Evolutionary conservation across 2,797 vertebrate species (phyloP), one percentile per base, ranked within the genome.

Genomic region (Muscicapa striata): DNA sequence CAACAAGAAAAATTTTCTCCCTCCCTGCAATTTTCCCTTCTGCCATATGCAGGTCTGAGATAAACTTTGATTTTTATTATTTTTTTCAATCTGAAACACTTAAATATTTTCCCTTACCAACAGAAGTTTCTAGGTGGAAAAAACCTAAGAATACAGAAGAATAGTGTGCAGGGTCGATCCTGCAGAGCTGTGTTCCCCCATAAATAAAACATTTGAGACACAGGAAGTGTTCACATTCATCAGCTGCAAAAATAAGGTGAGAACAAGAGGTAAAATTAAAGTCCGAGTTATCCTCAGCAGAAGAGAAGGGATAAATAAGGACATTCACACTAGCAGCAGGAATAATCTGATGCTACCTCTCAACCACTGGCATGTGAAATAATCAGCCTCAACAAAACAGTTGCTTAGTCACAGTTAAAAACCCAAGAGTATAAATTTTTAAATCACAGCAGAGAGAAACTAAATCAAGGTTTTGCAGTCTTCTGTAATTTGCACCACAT

Each of bases 331-430:
- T 48, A 83, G 26, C 72, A 94, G 76, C 20, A 62, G 38, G 46
- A 92, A 86, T 88, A 73, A 93, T 68, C 69, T 48, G 63, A 85
- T 10, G 10, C 55, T 87, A 36, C 36, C 29, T 77, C 46, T 80
- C 40, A 89, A 76, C 59, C 73, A 52, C 76, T 69, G 51, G 55
- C 45, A 69, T 75, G 52, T 73, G 83, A 91, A 96, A 91, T 55
- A 78, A 89, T 59, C 43, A 76, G 40, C 34, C 64, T 76, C 59
- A 58, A 59, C 41, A 76, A 57, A 92, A 78, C 57, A 92, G 58
- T 79, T 92, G 34, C 69, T 94, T 34, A 84, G 75, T 58, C 5
- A 2, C 66, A 70, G 75, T 85, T 83, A 62, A 94, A 91, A 87
- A 73, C 15, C 3, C 1, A 1, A 45, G 13, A 66, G 32, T 46